A percentile compares a stretch with the other conserved stretches of the same genome.
phyloP scores from a whole-genome alignment of 2,797 vertebrate genomes.

The Aselliscus stoliczkanus region DNA sequence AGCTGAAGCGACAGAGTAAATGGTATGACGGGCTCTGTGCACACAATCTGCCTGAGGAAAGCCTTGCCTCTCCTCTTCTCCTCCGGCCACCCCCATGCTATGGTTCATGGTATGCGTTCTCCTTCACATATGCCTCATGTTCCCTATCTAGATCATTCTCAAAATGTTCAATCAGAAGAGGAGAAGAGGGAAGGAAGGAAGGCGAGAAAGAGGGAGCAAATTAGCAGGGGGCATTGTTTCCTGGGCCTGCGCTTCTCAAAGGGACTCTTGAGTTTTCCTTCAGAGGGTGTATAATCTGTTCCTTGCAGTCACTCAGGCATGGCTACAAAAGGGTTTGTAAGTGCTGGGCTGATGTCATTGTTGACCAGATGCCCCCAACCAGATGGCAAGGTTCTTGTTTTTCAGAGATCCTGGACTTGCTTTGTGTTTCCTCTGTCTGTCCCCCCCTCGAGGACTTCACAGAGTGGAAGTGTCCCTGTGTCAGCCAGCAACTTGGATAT shows the following conservation, averaged over 20 bases:
- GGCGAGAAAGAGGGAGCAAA: accelerated
- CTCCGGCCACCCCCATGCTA: accelerated
- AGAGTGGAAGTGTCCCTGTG: background rate
- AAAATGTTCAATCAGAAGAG: background rate
- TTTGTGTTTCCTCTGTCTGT: background rate
- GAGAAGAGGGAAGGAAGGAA: background rate
- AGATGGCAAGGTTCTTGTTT: background rate
- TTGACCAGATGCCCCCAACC: background rate
- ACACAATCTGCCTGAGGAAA: background rate
- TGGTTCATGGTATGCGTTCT: background rate
- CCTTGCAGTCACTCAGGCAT: accelerated
- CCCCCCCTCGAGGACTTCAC: background rate
- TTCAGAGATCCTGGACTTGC: background rate
- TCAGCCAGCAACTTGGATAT: background rate
- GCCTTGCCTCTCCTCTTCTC: accelerated
- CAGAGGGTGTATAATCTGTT: accelerated
- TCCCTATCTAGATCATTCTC: background rate
- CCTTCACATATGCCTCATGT: background rate
- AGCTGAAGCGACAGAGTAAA: background rate
- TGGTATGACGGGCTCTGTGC: background rate
- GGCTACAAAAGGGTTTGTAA: background rate
- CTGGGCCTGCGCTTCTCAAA: background rate
- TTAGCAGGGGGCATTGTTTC: background rate
- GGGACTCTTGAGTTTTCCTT: background rate
- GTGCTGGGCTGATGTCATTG: background rate